These are phyloP conservation scores for Cyphomyrmex costatus DNA, from an alignment of 1,140 invertebrate species.

Conservation along the genomic window DNA sequence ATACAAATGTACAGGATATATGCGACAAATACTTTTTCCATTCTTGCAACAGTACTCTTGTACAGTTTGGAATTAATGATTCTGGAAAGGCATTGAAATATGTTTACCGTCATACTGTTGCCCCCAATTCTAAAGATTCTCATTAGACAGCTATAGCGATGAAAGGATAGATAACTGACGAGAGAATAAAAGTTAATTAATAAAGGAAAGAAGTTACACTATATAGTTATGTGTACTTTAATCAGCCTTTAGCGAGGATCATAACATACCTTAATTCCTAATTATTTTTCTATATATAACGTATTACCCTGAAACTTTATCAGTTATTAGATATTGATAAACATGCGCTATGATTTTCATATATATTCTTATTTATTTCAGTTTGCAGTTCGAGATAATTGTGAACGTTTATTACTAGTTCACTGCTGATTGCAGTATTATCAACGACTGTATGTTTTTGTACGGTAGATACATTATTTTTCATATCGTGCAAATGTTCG, in stretches of 20 bases:
- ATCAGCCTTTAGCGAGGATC: constrained; percentile 33
- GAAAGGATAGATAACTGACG: constrained; percentile 21
- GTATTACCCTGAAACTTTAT: neutral
- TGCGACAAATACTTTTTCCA: constrained; percentile 51
- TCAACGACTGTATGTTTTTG: neutral
- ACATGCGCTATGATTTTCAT: neutral
- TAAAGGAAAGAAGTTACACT: constrained; percentile 62
- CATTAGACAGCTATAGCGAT: constrained; percentile 67
- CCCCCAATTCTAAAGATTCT: constrained; percentile 73
- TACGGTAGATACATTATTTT: neutral
- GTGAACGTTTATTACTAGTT: neutral
- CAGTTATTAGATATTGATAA: constrained; percentile 30
- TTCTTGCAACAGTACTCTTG: constrained; percentile 38
- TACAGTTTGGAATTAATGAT: constrained; percentile 48
- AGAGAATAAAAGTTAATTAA: constrained; percentile 68
- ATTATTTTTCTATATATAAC: constrained; percentile 11
- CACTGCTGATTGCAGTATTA: neutral
- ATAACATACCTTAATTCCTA: constrained; percentile 18
- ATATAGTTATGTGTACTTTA: constrained; percentile 16
- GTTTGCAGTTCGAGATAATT: constrained; percentile 41
- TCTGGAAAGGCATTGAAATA: constrained; percentile 46
- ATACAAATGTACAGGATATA: constrained; percentile 32
- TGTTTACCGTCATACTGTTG: constrained; percentile 59
- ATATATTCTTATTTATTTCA: constrained; percentile 27
- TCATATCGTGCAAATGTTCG: constrained; percentile 1